Percentiles rank a stretch among this genome's conserved stretches.
Conservation (phyloP, 2,888 invertebrate genomes). For the Argynnis bischoffii region DNA sequence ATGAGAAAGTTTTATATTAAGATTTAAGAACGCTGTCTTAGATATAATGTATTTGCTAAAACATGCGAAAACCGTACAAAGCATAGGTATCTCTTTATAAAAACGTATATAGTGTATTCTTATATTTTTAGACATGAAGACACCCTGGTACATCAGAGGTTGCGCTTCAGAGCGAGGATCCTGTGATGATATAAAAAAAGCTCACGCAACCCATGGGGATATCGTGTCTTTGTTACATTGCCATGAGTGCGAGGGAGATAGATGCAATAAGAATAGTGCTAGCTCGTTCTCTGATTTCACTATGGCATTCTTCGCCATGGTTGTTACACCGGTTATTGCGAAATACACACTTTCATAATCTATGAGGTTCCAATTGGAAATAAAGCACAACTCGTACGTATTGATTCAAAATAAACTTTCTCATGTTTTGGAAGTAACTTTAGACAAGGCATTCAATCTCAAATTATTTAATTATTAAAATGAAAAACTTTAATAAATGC, state of each 20-base stretch:
- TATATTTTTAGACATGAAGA: slow-evolving; percentile 52
- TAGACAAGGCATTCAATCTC: too few relatives aligned
- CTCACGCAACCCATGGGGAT: slow-evolving; percentile 47
- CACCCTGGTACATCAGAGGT: slow-evolving; percentile 60
- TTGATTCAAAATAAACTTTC: background rate
- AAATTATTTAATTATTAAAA: too few relatives aligned
- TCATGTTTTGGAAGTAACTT: background rate
- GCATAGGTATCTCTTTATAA: too few relatives aligned
- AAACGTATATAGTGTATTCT: background rate
- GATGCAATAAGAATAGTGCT: slow-evolving; percentile 56
- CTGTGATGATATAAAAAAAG: slow-evolving; percentile 57
- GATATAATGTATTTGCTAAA: too few relatives aligned
- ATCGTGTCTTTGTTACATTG: slow-evolving; percentile 56
- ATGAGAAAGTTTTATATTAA: too few relatives aligned
- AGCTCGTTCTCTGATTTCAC: slow-evolving; percentile 51
- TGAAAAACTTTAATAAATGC: too few relatives aligned
- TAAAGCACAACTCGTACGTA: background rate
- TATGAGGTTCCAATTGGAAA: slow-evolving; percentile 11
- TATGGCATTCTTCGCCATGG: slow-evolving; percentile 52
- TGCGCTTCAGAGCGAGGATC: slow-evolving; percentile 64
- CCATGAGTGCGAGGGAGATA: slow-evolving; percentile 61
- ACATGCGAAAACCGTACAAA: too few relatives aligned
- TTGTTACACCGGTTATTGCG: slow-evolving; percentile 56
- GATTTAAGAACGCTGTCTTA: too few relatives aligned
- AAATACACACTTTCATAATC: slow-evolving; percentile 56